Evolutionary conservation across 2,113 vertebrate genomes (phyloP).

Genomic region (Melozone crissalis): DNA sequence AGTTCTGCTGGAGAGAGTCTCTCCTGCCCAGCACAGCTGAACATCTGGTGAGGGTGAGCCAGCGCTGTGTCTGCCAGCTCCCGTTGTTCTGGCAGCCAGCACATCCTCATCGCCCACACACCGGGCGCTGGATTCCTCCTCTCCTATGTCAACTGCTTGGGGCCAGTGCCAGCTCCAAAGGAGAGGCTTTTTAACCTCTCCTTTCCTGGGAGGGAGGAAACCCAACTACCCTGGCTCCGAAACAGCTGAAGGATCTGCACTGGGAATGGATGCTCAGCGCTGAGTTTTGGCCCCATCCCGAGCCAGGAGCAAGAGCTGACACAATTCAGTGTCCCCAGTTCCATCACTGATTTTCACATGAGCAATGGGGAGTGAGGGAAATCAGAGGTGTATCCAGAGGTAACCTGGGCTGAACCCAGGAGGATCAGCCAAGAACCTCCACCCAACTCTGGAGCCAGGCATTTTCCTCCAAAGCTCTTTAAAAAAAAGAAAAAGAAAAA

Average conservation of each 20-base stretch:
- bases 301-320: neutral
- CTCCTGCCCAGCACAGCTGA: neutral
- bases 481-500: neutral
- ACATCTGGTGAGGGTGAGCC: constrained; percentile 45
- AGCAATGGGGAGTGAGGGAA: neutral
- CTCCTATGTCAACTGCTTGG: constrained; percentile 10
- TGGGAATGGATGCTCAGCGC: neutral
- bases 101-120: constrained; percentile 67
- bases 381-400: neutral
- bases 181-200: constrained; percentile 28
- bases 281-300: rapidly evolving
- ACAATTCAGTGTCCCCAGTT: neutral
- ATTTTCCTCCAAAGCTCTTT: neutral
- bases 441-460: neutral
- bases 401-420: neutral
- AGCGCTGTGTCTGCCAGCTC: constrained; percentile 4
- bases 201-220: neutral
- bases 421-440: neutral
- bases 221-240: rapidly evolving
- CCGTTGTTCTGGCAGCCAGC: constrained; percentile 51
- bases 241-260: neutral
- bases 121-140: constrained; percentile 41
- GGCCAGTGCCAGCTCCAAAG: neutral
- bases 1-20: neutral
- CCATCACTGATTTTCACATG: neutral